Conservation (phyloP, 2,888 invertebrate genomes). For the Erannis defoliaria region DNA sequence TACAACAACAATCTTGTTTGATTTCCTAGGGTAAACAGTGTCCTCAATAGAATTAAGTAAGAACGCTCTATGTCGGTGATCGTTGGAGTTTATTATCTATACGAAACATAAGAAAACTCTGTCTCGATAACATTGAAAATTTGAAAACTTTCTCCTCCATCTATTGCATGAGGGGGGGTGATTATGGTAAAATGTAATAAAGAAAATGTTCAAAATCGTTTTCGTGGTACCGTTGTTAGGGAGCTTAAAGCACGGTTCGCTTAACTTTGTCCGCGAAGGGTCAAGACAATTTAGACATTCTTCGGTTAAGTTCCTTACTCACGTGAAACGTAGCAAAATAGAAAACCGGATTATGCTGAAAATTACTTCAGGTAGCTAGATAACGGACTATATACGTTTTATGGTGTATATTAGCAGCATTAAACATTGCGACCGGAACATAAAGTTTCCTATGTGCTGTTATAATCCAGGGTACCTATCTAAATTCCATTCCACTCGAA, state of each 20-base stretch:
- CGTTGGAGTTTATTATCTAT: neutral
- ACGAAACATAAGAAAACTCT: neutral
- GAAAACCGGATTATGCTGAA: conserved; percentile 35
- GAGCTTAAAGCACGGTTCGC: conserved; percentile 49
- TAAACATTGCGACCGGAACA: too few relatives aligned
- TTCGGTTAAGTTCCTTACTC: conserved; percentile 27
- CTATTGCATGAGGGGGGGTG: conserved; percentile 1
- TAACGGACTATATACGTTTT: conserved; percentile 2
- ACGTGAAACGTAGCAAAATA: conserved; percentile 34
- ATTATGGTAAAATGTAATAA: conserved; percentile 38
- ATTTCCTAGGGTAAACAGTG: neutral
- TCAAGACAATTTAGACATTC: conserved; percentile 42
- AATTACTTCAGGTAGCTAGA: conserved; percentile 19
- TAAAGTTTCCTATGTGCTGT: too few relatives aligned
- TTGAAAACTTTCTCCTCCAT: neutral
- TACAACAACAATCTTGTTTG: neutral
- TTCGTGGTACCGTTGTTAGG: conserved; percentile 43
- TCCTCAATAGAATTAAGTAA: neutral
- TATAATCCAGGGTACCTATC: too few relatives aligned
- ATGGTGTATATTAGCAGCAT: too few relatives aligned
- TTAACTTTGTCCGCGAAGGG: conserved; percentile 43
- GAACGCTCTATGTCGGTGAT: neutral
- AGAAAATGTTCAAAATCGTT: conserved; percentile 44
- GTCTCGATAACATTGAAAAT: neutral
- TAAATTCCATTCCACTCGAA: too few relatives aligned